Percentiles rank a stretch among this genome's conserved stretches.
phyloP scores from a whole-genome alignment of 2,797 vertebrate species.

The Mus minutoides region DNA sequence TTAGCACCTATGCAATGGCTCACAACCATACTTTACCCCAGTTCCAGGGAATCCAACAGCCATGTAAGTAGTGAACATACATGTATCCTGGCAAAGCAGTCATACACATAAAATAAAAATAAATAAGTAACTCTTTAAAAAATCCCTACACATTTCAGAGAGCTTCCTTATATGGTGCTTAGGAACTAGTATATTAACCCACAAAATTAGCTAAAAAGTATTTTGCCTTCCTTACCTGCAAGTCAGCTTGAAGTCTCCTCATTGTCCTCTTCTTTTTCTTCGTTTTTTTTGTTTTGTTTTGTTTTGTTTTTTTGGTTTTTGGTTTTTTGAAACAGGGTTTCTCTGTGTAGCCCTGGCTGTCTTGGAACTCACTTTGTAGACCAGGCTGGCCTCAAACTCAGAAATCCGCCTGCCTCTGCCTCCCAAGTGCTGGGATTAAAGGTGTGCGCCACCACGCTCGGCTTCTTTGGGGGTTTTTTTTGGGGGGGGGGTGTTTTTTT shows the following conservation, averaged over 20 bases:
- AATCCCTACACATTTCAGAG: constrained; percentile 23
- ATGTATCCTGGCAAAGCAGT: not conserved
- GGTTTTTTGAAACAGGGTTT: no score
- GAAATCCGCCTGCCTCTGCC: no score
- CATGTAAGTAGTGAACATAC: not conserved
- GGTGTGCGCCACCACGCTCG: no score
- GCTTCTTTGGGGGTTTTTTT: no score
- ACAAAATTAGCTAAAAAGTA: constrained; percentile 41
- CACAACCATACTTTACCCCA: not conserved
- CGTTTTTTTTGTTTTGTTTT: not conserved
- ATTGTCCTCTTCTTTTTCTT: not conserved
- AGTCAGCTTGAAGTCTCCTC: not conserved
- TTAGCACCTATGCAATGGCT: not conserved
- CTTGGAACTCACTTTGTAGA: no score
- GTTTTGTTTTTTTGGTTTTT: not conserved
- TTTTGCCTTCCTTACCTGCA: not conserved
- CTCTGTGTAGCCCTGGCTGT: no score
- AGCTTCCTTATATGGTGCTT: constrained; percentile 5
- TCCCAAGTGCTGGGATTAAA: no score
- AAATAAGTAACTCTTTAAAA: not conserved
- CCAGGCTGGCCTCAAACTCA: no score
- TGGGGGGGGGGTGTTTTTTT: no score
- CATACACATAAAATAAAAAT: not conserved
- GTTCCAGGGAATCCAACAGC: not conserved
- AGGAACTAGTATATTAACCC: constrained; percentile 3